Evolutionary conservation across 1,140 invertebrate species (phyloP).

Genomic region (Cherax quadricarinatus): DNA sequence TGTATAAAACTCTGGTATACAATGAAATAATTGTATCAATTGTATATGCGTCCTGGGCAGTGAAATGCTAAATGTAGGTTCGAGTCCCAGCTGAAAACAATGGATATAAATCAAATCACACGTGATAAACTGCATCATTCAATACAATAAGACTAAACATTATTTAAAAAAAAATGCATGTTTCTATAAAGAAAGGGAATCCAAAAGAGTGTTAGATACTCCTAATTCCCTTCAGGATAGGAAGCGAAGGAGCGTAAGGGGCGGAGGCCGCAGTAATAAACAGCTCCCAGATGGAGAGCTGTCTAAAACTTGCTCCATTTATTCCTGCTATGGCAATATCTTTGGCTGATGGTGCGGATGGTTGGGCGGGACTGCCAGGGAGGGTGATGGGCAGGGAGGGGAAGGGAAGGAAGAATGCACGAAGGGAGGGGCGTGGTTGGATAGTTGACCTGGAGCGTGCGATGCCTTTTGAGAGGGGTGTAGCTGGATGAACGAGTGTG

Average conservation of each 20-base stretch:
- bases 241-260: background rate
- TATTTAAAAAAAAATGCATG: background rate
- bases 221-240: background rate
- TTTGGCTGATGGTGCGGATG: background rate
- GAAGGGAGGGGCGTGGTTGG: no score
- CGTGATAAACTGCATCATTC: background rate
- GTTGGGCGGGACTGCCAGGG: background rate
- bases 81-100: background rate
- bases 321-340: constrained; percentile 1
- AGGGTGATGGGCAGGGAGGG: background rate
- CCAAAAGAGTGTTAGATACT: background rate
- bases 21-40: no score
- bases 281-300: background rate
- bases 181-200: background rate
- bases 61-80: no score
- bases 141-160: background rate
- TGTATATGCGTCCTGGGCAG: no score
- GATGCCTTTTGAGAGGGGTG: no score
- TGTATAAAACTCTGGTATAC: no score
- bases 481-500: no score
- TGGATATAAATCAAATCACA: background rate
- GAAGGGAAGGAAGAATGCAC: no score
- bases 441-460: no score
- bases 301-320: background rate
- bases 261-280: background rate